Evolutionary conservation across 2,797 vertebrate genomes (phyloP), one percentile per base, ranked within the genome.

Genomic region (Rhyacichthys aspro): DNA sequence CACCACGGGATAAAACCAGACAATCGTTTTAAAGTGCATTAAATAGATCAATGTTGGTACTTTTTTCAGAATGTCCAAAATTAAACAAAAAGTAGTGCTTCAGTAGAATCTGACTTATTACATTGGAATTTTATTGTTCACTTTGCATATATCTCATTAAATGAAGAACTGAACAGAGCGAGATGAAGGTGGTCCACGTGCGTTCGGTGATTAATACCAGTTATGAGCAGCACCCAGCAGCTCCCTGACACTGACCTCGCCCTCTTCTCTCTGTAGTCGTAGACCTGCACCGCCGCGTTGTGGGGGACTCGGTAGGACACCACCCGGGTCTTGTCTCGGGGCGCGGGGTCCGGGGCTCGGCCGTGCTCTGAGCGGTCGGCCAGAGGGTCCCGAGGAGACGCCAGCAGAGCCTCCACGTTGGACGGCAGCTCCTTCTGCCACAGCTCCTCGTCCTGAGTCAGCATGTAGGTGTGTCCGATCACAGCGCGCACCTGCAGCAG

Each of bases 241-340:
- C 11, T 12, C 9, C 19, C 14, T 0, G 10, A 8, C 11, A 0
- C 80, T 72, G 72, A 96, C 95, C 95, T 93, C 42, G 95, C 93
- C 48, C 42, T 88, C 80, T 95, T 95, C 82, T 94, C 94, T 7
- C 94, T 79, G 92, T 96, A 98, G 91, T 96, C 95, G 0, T 98
- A 98, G n/a, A 97, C 94, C 82, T 98, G 96, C n/a, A 95, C 85
- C 0, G 95, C 92, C 0, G 95, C 95, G 0, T 96, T 97, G 89
- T 97, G 95, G 0, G 95, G 96, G 1, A 96, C 94, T 0, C 94
- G 87, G 86, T 91, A 96, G 43, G 93, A 93, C 5, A 97, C 93
- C 12, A 93, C 93, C 0, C 41, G 80, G 39, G 94, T 97, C 77
- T 81, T 71, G n/a, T 81, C 67, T 0, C 81, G 37, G 0, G 18